These are phyloP conservation scores for Ectemnius lituratus DNA, from an alignment of 2,888 invertebrate genomes.

Conservation along the genomic window DNA sequence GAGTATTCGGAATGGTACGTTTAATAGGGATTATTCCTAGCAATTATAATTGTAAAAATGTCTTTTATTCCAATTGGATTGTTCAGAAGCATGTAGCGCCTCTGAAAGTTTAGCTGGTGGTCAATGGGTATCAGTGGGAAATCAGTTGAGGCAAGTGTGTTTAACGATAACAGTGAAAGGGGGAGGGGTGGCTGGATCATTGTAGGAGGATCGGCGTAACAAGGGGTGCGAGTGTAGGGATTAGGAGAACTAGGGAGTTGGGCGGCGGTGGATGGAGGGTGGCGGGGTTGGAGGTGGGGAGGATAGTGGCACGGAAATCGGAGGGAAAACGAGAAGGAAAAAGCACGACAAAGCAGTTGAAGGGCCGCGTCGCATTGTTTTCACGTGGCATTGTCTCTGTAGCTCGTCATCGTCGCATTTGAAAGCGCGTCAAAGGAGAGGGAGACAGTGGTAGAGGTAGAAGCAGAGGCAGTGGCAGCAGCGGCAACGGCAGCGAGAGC, in stretches of 20 bases:
- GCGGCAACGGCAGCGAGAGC: no score
- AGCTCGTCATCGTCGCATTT: conserved; percentile 22
- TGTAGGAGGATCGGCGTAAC: not conserved
- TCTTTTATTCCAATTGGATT: not conserved
- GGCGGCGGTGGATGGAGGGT: not conserved
- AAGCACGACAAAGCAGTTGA: conserved; percentile 1
- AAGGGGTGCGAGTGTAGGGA: not conserved
- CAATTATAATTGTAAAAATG: no score
- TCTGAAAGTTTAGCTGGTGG: no score
- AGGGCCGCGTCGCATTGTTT: conserved; percentile 13
- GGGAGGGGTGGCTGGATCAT: conserved; percentile 10
- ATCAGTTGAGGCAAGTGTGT: no score
- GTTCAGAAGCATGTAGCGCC: not conserved
- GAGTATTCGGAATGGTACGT: no score
- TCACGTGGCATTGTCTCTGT: not conserved
- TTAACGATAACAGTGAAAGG: not conserved
- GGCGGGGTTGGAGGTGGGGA: not conserved
- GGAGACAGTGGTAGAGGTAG: conserved; percentile 21
- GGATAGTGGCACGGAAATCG: not conserved
- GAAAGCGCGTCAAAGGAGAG: conserved; percentile 26
- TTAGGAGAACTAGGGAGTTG: not conserved
- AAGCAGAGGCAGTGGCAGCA: no score
- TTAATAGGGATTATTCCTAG: no score
- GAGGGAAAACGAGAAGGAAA: not conserved
- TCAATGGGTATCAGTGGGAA: not conserved